A percentile compares a stretch with the other conserved stretches of the same genome.
Conservation (phyloP, 2,113 vertebrate species). For the Dasypus novemcinctus region DNA sequence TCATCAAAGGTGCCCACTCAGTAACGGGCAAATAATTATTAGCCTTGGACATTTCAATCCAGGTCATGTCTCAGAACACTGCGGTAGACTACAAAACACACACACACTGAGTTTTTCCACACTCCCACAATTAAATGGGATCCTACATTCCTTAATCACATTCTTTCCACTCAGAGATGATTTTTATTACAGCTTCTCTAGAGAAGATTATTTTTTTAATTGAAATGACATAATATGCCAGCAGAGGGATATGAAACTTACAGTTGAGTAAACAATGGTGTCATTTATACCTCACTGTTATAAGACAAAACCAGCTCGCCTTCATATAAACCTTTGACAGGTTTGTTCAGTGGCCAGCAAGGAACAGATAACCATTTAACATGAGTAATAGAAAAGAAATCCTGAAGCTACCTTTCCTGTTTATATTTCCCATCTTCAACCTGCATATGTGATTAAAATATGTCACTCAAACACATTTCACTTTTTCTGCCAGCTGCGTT, state of each 20-base stretch:
- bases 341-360: constrained; percentile 25
- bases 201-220: not conserved
- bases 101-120: not conserved
- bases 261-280: not conserved
- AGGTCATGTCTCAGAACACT: not conserved
- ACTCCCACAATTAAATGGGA: not conserved
- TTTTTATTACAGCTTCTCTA: constrained; percentile 58
- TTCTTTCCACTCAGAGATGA: not conserved
- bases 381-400: not conserved
- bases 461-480: constrained; percentile 67
- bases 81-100: not conserved
- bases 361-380: constrained; percentile 28
- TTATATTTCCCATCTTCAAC: constrained; percentile 13
- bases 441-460: constrained; percentile 63
- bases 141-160: not conserved
- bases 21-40: not conserved
- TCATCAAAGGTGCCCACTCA: not conserved
- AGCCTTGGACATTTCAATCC: not conserved
- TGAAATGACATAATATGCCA: constrained; percentile 48
- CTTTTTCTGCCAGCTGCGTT: constrained; percentile 62
- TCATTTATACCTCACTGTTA: constrained; percentile 38
- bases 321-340: not conserved
- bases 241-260: constrained; percentile 33
- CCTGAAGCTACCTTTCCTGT: not conserved
- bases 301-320: not conserved